Conservation (phyloP, 92 coral and sea anemone genomes). For the Palythoa grandiflora region DNA sequence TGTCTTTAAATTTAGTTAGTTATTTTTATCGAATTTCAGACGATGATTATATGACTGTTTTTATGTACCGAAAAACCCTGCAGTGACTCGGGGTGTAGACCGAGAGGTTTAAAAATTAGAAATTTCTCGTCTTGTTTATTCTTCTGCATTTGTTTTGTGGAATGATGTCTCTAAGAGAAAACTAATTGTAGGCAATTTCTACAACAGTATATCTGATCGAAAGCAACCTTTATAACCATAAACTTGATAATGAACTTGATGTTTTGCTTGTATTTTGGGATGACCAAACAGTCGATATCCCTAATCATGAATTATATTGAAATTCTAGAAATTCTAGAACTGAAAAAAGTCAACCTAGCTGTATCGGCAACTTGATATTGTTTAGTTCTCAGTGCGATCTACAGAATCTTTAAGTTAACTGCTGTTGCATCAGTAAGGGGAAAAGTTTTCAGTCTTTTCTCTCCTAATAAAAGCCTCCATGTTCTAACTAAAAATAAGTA, state of each 20-base stretch:
- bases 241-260: background rate
- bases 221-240: background rate
- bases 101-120: background rate
- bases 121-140: constrained; percentile 32
- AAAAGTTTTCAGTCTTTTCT: background rate
- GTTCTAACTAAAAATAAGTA: too few species aligned
- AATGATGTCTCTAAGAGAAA: constrained; percentile 28
- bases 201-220: background rate
- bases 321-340: constrained; percentile 50
- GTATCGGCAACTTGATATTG: background rate
- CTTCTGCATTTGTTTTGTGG: constrained; percentile 38
- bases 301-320: background rate
- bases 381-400: background rate
- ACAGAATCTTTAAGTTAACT: background rate
- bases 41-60: background rate
- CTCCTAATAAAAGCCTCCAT: too few species aligned
- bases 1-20: background rate
- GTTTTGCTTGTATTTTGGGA: background rate
- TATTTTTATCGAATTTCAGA: background rate
- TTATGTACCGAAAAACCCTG: background rate
- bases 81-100: background rate
- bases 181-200: background rate
- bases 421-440: background rate
- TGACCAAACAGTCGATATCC: background rate
- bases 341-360: background rate